Evolutionary conservation across 2,113 vertebrate genomes (phyloP).

Genomic region (Phalacrocorax carbo): DNA sequence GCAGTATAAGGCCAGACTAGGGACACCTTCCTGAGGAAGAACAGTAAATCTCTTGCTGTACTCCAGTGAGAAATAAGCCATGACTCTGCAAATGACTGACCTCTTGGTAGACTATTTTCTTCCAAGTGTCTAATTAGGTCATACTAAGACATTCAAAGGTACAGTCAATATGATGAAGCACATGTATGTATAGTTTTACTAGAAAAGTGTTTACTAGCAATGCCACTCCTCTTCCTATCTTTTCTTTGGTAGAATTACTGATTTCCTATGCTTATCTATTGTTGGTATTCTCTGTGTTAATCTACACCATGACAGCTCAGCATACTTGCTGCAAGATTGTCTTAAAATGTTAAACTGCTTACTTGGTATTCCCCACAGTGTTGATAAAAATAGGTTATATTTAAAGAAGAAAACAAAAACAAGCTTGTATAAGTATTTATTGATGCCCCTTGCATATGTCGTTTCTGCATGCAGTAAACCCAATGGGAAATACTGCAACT

Average conservation of each 20-base stretch:
- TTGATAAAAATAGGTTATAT: neutral
- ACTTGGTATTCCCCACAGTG: neutral
- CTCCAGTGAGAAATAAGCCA: neutral
- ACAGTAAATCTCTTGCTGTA: neutral
- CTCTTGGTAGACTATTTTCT: neutral
- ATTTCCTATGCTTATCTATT: neutral
- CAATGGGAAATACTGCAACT: neutral
- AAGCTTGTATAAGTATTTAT: neutral
- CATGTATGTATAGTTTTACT: neutral
- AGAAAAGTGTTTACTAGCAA: neutral
- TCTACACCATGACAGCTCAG: neutral
- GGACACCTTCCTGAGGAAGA: neutral
- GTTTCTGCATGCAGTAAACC: neutral
- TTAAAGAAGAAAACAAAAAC: neutral
- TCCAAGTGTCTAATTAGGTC: neutral
- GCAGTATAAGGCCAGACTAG: neutral
- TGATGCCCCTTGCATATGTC: neutral
- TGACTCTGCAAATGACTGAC: neutral
- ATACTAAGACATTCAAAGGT: neutral
- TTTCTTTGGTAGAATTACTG: neutral
- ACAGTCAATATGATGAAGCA: neutral
- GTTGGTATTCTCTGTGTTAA: neutral
- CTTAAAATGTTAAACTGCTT: neutral
- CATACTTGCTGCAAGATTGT: neutral
- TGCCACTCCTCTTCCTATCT: neutral